phyloP scores from a whole-genome alignment of 2,888 invertebrate species.

The Candidula unifasciata region DNA sequence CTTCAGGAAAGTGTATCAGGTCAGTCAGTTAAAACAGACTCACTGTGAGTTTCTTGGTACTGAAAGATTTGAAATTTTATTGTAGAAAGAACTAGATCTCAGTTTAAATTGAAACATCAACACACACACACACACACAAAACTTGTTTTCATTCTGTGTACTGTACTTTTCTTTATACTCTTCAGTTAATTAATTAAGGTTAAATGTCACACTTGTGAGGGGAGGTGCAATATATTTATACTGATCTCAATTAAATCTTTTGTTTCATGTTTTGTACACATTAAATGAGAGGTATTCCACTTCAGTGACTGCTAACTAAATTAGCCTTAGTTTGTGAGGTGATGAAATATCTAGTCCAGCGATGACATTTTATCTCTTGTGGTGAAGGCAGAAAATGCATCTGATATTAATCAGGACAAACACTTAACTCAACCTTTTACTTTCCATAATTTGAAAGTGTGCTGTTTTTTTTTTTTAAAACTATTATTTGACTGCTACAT shows the following conservation, averaged over 20 bases:
- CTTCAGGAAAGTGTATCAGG: too few relatives aligned
- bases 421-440: too few relatives aligned
- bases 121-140: too few relatives aligned
- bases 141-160: not conserved
- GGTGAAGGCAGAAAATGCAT: too few relatives aligned
- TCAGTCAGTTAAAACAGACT: too few relatives aligned
- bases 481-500: not conserved
- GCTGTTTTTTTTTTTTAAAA: not conserved
- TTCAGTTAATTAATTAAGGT: not conserved
- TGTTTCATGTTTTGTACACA: not conserved
- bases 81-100: too few relatives aligned
- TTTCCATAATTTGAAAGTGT: not conserved
- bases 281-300: not conserved
- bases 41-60: too few relatives aligned
- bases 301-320: not conserved
- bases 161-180: not conserved
- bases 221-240: constrained; percentile 46
- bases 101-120: not conserved
- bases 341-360: too few relatives aligned
- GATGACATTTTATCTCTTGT: too few relatives aligned
- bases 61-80: too few relatives aligned
- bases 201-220: constrained; percentile 35
- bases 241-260: constrained; percentile 36
- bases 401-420: too few relatives aligned
- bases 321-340: too few relatives aligned